These are phyloP conservation scores for Cyclopterus lumpus DNA, from an alignment of 2,797 vertebrate genomes.

Conservation along the genomic window DNA sequence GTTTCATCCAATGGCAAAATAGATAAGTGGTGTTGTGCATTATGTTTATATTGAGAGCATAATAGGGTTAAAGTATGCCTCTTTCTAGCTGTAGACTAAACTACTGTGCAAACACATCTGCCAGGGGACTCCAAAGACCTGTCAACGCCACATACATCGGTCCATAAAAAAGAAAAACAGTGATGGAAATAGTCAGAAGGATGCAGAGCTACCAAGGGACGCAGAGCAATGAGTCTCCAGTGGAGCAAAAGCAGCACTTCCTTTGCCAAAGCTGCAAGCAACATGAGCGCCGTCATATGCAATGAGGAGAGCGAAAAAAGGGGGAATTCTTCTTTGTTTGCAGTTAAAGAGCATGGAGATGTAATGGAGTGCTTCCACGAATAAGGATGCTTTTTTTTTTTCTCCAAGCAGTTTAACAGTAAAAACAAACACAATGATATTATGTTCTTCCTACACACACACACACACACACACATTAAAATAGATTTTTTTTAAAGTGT, in stretches of 20 bases:
- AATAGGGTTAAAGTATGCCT: conserved; percentile 52
- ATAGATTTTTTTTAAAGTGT: not conserved
- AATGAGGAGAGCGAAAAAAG: conserved; percentile 8
- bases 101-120: conserved; percentile 58
- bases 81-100: conserved; percentile 58
- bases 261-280: conserved; percentile 22
- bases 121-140: conserved; percentile 50
- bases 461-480: conserved; percentile 1
- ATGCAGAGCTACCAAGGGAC: conserved; percentile 31
- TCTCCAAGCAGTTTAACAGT: not conserved
- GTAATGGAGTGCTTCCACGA: conserved; percentile 1
- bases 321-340: conserved; percentile 1
- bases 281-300: conserved; percentile 21
- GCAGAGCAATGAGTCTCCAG: conserved; percentile 40
- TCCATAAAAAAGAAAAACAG: conserved; percentile 55
- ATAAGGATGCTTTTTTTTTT: conserved; percentile 3
- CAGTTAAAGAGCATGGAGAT: conserved; percentile 8
- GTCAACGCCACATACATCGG: conserved; percentile 53
- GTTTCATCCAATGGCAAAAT: conserved; percentile 36
- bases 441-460: too few relatives aligned
- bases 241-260: conserved; percentile 51
- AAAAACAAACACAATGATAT: not conserved
- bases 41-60: conserved; percentile 47
- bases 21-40: conserved; percentile 59
- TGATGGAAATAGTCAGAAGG: conserved; percentile 62